phyloP scores from a whole-genome alignment of 2,113 vertebrate genomes.

The Otis tarda region DNA sequence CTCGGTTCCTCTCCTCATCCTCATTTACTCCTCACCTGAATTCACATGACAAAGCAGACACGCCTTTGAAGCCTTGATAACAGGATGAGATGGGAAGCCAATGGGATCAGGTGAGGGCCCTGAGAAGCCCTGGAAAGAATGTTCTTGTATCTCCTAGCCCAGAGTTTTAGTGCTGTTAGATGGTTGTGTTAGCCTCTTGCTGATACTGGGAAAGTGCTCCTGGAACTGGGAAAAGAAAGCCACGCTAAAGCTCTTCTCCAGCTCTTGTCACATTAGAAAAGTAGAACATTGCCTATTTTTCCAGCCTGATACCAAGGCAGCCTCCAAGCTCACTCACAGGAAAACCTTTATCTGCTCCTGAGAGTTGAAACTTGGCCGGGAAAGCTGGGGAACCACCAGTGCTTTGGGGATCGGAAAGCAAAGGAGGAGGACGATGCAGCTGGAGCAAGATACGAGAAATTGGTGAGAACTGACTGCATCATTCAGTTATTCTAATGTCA shows the following conservation, averaged over 20 bases:
- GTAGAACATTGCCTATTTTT: fast-evolving
- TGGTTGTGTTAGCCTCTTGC: not conserved
- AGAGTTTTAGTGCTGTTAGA: not conserved
- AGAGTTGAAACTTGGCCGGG: not conserved
- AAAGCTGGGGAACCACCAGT: not conserved
- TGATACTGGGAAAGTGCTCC: not conserved
- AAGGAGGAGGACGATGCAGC: not conserved
- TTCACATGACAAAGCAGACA: not conserved
- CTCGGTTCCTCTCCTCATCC: not conserved
- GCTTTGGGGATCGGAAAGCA: not conserved
- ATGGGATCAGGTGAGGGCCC: not conserved
- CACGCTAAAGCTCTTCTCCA: not conserved
- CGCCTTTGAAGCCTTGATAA: not conserved
- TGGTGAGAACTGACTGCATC: not conserved
- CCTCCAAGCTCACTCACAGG: not conserved
- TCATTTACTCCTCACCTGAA: not conserved
- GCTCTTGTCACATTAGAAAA: not conserved
- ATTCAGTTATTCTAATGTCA: not conserved
- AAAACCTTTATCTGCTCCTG: not conserved
- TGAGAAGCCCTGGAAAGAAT: not conserved
- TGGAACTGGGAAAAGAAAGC: not conserved
- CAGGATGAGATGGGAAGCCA: not conserved
- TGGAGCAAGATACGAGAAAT: not conserved
- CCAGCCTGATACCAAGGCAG: not conserved
- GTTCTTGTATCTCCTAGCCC: fast-evolving